Percentiles rank a stretch among this genome's conserved stretches.
Conservation (phyloP, 2,113 vertebrate genomes). For the Tor tambroides region DNA sequence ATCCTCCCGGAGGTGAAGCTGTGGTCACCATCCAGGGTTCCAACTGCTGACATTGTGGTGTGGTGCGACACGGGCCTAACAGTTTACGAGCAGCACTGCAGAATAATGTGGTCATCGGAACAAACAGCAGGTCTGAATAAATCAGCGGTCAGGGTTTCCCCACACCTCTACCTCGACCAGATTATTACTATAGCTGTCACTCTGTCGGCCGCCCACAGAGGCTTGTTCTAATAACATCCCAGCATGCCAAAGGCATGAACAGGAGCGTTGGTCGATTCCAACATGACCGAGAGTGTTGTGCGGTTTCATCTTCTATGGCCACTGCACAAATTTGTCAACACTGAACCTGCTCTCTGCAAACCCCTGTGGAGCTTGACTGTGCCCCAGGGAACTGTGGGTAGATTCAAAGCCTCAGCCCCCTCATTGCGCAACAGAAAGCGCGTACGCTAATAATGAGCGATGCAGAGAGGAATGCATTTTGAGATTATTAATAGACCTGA, state of each 20-base stretch:
- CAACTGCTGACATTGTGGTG: neutral
- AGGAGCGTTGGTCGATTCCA: conserved; percentile 25
- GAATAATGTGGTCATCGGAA: conserved; percentile 50
- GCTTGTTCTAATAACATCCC: conserved; percentile 56
- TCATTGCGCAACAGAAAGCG: neutral
- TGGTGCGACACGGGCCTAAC: neutral
- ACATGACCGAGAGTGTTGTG: conserved; percentile 9
- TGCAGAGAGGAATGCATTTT: neutral
- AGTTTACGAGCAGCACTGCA: neutral
- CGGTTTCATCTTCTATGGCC: conserved; percentile 37
- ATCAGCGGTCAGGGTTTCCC: conserved; percentile 51
- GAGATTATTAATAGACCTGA: conserved; percentile 3
- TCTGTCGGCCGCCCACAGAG: conserved; percentile 46
- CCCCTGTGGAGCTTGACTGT: conserved; percentile 23
- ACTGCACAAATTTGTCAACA: conserved; percentile 36
- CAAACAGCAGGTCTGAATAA: conserved; percentile 58
- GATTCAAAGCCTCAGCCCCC: conserved; percentile 24
- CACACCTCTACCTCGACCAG: conserved; percentile 25
- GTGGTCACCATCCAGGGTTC: neutral
- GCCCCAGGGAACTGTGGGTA: conserved; percentile 43
- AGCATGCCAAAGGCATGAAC: conserved; percentile 44
- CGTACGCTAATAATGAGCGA: neutral
- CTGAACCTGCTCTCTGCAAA: conserved; percentile 39
- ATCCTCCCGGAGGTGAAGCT: neutral
- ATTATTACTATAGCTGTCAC: conserved; percentile 59